These are phyloP conservation scores for Amblyopsis hoosieri DNA, from an alignment of 2,797 vertebrate genomes.

Conservation along the genomic window DNA sequence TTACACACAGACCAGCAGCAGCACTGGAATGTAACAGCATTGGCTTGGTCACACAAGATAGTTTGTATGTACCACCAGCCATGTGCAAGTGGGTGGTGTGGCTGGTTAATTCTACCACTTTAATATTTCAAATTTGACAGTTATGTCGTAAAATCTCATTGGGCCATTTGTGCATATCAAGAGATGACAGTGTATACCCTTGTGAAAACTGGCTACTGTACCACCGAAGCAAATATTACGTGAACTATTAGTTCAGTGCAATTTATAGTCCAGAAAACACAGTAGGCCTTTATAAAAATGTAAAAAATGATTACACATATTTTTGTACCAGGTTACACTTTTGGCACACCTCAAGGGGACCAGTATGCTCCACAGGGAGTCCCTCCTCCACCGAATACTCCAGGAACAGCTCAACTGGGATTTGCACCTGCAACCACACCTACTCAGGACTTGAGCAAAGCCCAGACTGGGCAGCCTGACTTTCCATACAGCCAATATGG, in stretches of 20 bases:
- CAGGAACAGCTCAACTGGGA: slow-evolving; percentile 89
- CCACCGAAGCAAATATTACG: too few species aligned
- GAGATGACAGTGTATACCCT: too few species aligned
- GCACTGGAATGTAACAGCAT: background rate
- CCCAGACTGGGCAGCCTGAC: slow-evolving; percentile 92
- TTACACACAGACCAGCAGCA: too few species aligned
- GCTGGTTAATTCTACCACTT: too few species aligned
- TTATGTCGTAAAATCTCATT: too few species aligned
- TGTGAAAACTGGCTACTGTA: too few species aligned
- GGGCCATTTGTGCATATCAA: background rate
- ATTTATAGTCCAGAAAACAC: too few species aligned
- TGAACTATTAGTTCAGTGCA: too few species aligned
- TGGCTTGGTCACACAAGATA: background rate
- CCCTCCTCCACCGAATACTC: slow-evolving; percentile 92
- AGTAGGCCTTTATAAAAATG: too few species aligned
- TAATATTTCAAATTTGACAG: background rate
- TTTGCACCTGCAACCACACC: slow-evolving; percentile 94
- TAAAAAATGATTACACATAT: background rate
- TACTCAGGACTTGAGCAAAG: slow-evolving; percentile 98
- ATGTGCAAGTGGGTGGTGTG: too few species aligned
- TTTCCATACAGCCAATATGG: slow-evolving; percentile 98
- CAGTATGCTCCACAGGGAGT: slow-evolving; percentile 94
- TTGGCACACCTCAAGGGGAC: slow-evolving; percentile 93
- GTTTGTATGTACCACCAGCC: background rate
- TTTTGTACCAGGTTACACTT: slow-evolving; percentile 88